These are phyloP conservation scores for Umimayanthus kanabou DNA, from an alignment of 92 coral and sea anemone species.

Conservation along the genomic window DNA sequence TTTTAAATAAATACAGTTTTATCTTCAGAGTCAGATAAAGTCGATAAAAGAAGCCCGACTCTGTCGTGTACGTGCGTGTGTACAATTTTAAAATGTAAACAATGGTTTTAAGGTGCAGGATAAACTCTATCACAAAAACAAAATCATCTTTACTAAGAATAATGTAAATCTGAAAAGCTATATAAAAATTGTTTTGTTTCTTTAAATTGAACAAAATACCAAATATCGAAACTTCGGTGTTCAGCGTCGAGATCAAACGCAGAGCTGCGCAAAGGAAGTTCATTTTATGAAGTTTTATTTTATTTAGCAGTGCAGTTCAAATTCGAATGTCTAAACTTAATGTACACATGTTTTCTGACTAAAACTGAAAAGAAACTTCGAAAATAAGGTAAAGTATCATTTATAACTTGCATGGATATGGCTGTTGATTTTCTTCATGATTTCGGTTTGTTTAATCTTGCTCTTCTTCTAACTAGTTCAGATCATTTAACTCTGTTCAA, in stretches of 20 bases:
- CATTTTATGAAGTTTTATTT: no score
- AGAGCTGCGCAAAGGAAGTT: not conserved
- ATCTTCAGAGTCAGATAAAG: not conserved
- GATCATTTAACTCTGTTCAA: no score
- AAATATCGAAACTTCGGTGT: not conserved
- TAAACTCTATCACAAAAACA: not conserved
- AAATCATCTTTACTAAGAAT: not conserved
- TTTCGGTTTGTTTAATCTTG: no score
- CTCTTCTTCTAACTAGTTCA: no score
- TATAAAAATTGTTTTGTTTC: not conserved
- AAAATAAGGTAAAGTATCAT: no score
- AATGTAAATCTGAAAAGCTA: not conserved
- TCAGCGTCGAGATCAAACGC: not conserved
- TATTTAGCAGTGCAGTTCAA: no score
- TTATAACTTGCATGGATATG: no score
- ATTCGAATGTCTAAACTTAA: no score
- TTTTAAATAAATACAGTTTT: not conserved
- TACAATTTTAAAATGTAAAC: not conserved
- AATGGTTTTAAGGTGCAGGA: not conserved
- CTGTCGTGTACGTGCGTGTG: not conserved
- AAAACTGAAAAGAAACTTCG: no score
- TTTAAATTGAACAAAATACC: not conserved
- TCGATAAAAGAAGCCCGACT: not conserved
- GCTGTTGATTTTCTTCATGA: no score
- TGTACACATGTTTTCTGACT: no score